Evolutionary conservation across 2,888 invertebrate species (phyloP), one percentile per base, ranked within the genome.

Genomic region (Lycia hirtaria): DNA sequence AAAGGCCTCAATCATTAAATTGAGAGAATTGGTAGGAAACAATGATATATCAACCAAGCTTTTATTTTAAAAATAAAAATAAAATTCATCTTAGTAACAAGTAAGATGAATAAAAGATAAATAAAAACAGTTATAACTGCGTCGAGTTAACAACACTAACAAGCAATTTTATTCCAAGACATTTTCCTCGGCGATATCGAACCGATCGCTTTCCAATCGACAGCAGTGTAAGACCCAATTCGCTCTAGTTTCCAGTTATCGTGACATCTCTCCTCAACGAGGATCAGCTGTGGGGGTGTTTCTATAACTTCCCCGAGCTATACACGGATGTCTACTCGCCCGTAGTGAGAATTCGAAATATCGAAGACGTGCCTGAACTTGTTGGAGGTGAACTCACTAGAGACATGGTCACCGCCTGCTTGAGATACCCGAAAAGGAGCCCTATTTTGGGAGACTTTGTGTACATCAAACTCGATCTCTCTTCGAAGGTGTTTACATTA

Each of bases 361-460:
- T 76, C 0, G 71, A 78, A 9, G 85, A 87, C 26, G 82, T 87
- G 0, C 71, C 83, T 0, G 79, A 81, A n/a, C 81, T 93, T 37
- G 71, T 76, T 1, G 74, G 71, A 0, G 93, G 93, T 0, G 75
- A 92, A 9, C 81, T 94, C 10, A 93, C 93, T 0, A 87, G 92
- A 57, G 91, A 93, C 56, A 78, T 93, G 70, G 87, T 94, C 57
- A 85, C 92, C 12, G 80, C 87, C 4, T 88, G 92, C 62, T 88
- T 93, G 12, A 87, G 89, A 4, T 93, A 93, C 70, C 78, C 94
- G 32, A 93, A 89, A 56, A 84, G 88, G 37, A 88, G 89, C 0
- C 94, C 94, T 0, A 92, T 93, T 61, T 81, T 91, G 20, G 87
- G 88, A 40, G 91, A 92, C 69, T 93, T 80, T 53, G 93, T 93